Conservation (phyloP, 2,113 vertebrate genomes). For the Boleophthalmus pectinirostris region DNA sequence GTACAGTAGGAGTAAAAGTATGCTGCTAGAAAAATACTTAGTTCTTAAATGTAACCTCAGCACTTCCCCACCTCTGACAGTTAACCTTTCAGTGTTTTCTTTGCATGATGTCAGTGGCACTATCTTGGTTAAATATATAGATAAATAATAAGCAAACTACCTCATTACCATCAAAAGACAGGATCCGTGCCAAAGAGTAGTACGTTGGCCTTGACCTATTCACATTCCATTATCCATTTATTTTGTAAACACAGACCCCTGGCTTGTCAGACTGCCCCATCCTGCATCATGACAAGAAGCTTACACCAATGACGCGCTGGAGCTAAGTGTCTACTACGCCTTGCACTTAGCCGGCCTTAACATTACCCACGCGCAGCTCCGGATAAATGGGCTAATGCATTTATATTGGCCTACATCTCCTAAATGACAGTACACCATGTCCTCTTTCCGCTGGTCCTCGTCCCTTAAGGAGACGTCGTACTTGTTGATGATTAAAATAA, state of each 20-base stretch:
- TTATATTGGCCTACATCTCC: slow-evolving; percentile 37
- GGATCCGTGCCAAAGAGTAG: background rate
- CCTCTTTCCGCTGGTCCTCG: slow-evolving; percentile 37
- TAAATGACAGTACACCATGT: slow-evolving; percentile 29
- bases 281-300: slow-evolving; percentile 12
- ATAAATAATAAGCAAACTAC: background rate
- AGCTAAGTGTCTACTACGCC: slow-evolving; percentile 10
- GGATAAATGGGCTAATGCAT: slow-evolving; percentile 39
- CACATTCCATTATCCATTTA: background rate
- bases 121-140: no score
- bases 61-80: no score
- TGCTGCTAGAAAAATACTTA: no score
- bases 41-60: no score
- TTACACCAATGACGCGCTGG: slow-evolving; percentile 34
- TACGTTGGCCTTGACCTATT: background rate
- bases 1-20: no score
- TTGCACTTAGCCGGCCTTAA: slow-evolving; percentile 25
- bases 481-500: slow-evolving; percentile 43
- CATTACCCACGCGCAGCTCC: slow-evolving; percentile 34
- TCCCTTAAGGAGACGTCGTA: slow-evolving; percentile 20
- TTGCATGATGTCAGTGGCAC: no score
- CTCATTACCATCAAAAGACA: background rate
- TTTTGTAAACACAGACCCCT: background rate
- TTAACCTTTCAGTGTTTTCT: no score
- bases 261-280: slow-evolving; percentile 6